Conservation (phyloP, 2,888 invertebrate species). For the Byasa hedistus region DNA sequence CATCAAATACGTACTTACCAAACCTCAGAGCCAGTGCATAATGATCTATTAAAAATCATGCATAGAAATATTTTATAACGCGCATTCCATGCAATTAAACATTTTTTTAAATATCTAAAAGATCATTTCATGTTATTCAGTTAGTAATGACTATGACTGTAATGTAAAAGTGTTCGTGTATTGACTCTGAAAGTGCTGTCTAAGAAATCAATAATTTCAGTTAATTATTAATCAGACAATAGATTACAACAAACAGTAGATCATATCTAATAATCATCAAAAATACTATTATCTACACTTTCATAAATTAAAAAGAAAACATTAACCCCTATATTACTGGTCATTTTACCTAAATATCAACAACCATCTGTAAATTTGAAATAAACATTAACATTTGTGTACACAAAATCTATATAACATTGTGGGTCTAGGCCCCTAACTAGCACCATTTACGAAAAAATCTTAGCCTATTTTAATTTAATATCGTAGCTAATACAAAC, state of each 20-base stretch:
- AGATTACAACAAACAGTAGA: slow-evolving; percentile 18
- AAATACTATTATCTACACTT: slow-evolving; percentile 30
- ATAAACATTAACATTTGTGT: slow-evolving; percentile 65
- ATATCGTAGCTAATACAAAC: slow-evolving; percentile 52
- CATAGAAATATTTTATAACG: slow-evolving; percentile 19
- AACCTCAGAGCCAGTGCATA: slow-evolving; percentile 25
- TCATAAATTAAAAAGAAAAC: slow-evolving; percentile 8
- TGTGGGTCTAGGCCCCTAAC: slow-evolving; percentile 70
- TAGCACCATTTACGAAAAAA: slow-evolving; percentile 52
- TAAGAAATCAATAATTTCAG: slow-evolving; percentile 40
- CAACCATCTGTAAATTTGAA: slow-evolving; percentile 77
- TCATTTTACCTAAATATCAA: slow-evolving; percentile 74
- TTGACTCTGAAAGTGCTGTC: slow-evolving; percentile 61
- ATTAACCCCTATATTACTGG: slow-evolving; percentile 50
- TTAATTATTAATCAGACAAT: slow-evolving; percentile 36
- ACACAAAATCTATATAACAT: slow-evolving; percentile 58
- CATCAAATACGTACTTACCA: slow-evolving; percentile 51
- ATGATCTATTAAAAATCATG: slow-evolving; percentile 22
- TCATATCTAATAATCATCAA: slow-evolving; percentile 15
- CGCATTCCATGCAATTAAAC: slow-evolving; percentile 26
- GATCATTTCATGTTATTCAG: slow-evolving; percentile 37
- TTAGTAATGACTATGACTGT: slow-evolving; percentile 51
- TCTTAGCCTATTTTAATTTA: slow-evolving; percentile 31
- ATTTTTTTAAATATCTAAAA: slow-evolving; percentile 27
- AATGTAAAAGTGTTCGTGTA: slow-evolving; percentile 64